phyloP scores from a whole-genome alignment of 1,140 invertebrate species.

The Trichogramma pretiosum region DNA sequence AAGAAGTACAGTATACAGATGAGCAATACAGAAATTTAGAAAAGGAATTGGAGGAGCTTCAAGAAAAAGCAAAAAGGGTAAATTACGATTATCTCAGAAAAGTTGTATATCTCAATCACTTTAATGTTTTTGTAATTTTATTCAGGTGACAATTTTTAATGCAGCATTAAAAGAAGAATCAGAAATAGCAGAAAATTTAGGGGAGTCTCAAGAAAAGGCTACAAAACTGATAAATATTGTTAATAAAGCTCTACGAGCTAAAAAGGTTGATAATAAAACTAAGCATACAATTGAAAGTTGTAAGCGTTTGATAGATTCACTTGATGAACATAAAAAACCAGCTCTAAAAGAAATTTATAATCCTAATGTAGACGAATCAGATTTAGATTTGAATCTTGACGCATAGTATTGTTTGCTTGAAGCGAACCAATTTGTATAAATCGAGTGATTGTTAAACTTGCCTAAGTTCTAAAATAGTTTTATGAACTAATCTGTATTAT shows the following conservation, averaged over 20 bases:
- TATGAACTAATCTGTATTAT: too few species aligned
- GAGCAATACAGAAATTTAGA: conserved; percentile 24
- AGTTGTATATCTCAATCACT: background rate
- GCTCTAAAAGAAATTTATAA: conserved; percentile 22
- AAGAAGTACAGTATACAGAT: conserved; percentile 29
- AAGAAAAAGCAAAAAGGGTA: conserved; percentile 29
- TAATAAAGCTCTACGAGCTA: conserved; percentile 17
- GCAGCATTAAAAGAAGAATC: conserved; percentile 29
- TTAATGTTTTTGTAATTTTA: conserved; percentile 4
- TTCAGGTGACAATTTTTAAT: conserved; percentile 28
- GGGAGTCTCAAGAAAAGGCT: conserved; percentile 14
- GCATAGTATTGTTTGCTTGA: too few species aligned
- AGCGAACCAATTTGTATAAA: too few species aligned
- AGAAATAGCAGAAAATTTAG: conserved; percentile 20
- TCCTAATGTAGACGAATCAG: conserved; percentile 13
- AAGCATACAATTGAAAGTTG: conserved; percentile 16
- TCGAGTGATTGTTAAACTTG: too few species aligned
- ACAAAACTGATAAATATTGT: conserved; percentile 20
- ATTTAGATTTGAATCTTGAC: too few species aligned
- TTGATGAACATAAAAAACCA: conserved; percentile 3
- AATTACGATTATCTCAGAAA: background rate
- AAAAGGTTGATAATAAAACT: conserved; percentile 15
- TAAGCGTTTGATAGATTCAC: conserved; percentile 15
- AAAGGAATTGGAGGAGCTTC: conserved; percentile 24
- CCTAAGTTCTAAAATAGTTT: too few species aligned